phyloP scores from a whole-genome alignment of 2,113 vertebrate species.

The Anoura caudifer region DNA sequence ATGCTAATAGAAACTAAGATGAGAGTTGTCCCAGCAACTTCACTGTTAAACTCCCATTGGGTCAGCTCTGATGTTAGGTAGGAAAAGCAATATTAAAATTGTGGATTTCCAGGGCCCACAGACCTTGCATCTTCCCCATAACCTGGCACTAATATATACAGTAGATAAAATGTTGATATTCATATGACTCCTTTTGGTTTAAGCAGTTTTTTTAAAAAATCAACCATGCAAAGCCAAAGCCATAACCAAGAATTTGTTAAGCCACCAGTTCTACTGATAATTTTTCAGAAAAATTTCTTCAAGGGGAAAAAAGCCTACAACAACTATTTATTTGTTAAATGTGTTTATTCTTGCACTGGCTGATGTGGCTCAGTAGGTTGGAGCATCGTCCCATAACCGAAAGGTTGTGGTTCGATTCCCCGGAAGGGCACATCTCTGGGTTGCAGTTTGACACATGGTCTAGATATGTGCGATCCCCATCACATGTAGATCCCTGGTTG shows the following conservation, averaged over 20 bases:
- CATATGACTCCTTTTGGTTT: neutral
- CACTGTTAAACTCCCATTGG: neutral
- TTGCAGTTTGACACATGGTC: too few relatives aligned
- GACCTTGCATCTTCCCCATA: neutral
- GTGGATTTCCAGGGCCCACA: neutral
- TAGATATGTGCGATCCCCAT: too few relatives aligned
- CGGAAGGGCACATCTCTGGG: too few relatives aligned
- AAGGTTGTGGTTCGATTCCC: too few relatives aligned
- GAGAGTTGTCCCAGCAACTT: neutral
- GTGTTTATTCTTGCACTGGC: neutral
- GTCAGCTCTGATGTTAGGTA: neutral
- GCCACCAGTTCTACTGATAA: neutral
- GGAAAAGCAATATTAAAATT: neutral
- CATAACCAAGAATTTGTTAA: neutral
- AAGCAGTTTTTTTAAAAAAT: neutral
- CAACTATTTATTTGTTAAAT: neutral
- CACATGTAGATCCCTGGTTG: too few relatives aligned
- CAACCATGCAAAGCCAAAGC: neutral
- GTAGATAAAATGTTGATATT: neutral
- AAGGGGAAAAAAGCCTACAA: neutral
- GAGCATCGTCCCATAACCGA: too few relatives aligned
- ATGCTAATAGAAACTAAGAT: neutral
- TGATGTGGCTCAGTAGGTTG: too few relatives aligned
- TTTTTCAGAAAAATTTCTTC: neutral
- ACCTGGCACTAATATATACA: neutral